These are phyloP conservation scores for Mormyrus iriodes DNA, from an alignment of 2,113 vertebrate species.

Conservation along the genomic window DNA sequence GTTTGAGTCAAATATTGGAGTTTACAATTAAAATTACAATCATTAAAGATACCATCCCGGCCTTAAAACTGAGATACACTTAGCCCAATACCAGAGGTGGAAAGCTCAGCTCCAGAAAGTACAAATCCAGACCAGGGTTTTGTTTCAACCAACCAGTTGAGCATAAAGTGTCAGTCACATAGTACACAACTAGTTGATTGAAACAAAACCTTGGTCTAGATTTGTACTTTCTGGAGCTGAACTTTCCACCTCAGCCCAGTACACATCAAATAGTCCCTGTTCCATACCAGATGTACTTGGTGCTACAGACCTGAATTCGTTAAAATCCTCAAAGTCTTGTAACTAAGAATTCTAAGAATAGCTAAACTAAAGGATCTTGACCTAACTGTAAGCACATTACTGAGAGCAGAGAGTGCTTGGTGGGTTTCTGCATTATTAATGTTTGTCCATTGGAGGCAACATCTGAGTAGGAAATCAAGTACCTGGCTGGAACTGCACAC, in stretches of 20 bases:
- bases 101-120: not conserved
- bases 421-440: not conserved
- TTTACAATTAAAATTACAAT: not conserved
- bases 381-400: conserved; percentile 1
- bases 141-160: not conserved
- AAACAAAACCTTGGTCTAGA: not conserved
- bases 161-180: no score
- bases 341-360: not conserved
- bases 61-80: not conserved
- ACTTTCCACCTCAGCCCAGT: not conserved
- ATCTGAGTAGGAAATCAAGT: conserved; percentile 13
- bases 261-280: not conserved
- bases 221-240: not conserved
- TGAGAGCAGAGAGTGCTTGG: not conserved
- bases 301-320: not conserved
- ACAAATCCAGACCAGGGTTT: not conserved
- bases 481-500: conserved; percentile 73
- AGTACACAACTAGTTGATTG: not conserved
- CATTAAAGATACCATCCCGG: not conserved
- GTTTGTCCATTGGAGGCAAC: not conserved
- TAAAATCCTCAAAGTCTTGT: not conserved
- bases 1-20: not conserved
- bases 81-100: not conserved
- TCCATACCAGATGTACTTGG: not conserved
- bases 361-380: not conserved